A percentile compares a stretch with the other conserved stretches of the same genome.
Conservation (phyloP, 2,113 vertebrate species). For the Chamaetylas fuelleborni region DNA sequence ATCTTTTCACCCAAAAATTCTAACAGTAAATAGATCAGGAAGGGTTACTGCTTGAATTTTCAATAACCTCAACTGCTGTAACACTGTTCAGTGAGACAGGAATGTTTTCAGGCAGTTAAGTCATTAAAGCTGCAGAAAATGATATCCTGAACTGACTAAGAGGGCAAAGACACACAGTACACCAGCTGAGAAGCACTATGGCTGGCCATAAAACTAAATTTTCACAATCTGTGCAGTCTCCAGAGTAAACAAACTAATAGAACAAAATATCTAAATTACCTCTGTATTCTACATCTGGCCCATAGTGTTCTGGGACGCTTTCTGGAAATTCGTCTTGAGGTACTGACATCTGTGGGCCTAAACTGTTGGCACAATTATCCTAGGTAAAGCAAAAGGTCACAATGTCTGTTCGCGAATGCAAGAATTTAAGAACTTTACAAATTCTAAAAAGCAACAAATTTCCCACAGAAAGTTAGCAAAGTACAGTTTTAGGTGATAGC, state of each 20-base stretch:
- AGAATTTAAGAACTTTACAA: neutral
- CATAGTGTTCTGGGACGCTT: neutral
- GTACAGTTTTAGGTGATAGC: neutral
- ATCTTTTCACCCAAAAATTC: neutral
- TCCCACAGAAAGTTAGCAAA: neutral
- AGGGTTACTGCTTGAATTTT: neutral
- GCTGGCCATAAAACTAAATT: neutral
- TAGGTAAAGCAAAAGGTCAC: neutral
- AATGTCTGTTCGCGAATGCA: neutral
- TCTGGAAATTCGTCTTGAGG: slow-evolving; percentile 8
- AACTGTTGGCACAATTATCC: slow-evolving; percentile 16
- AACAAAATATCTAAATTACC: neutral
- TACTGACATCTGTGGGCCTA: neutral
- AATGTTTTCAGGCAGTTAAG: neutral
- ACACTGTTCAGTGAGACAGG: neutral
- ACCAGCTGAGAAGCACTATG: neutral
- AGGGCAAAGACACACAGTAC: neutral
- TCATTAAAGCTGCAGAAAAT: neutral
- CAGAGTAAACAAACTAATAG: neutral
- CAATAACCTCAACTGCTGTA: neutral
- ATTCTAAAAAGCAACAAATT: neutral
- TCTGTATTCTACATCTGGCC: neutral
- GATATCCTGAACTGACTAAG: neutral
- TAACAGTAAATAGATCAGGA: neutral
- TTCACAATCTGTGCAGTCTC: neutral